phyloP scores from a whole-genome alignment of 2,113 vertebrate genomes.

The Aptenodytes patagonicus region DNA sequence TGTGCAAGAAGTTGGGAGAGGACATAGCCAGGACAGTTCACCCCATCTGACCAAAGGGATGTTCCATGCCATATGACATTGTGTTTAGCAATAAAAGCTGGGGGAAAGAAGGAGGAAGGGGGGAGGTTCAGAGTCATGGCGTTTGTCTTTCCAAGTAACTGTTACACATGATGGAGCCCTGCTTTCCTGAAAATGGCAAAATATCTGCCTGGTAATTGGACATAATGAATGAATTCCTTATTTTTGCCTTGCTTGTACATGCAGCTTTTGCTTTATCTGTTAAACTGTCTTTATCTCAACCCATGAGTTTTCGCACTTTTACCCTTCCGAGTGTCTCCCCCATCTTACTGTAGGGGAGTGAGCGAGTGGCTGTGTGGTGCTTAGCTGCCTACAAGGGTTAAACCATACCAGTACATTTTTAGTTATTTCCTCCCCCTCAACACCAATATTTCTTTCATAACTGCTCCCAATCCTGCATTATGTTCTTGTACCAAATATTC shows the following conservation, averaged over 20 bases:
- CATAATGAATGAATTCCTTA: neutral
- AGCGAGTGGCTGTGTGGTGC: neutral
- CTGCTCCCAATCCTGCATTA: neutral
- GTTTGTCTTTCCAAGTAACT: neutral
- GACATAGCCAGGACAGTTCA: neutral
- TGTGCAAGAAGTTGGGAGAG: neutral
- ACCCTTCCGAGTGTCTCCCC: neutral
- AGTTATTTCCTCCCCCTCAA: conserved; percentile 14
- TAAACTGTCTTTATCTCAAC: neutral
- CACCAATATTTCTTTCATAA: conserved; percentile 46
- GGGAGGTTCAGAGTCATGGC: neutral
- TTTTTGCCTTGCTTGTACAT: neutral
- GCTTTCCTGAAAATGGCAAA: neutral
- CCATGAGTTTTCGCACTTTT: neutral
- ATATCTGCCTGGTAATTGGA: neutral
- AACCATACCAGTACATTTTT: conserved; percentile 12
- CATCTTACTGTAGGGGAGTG: neutral
- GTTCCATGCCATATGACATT: neutral
- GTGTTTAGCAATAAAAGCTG: neutral
- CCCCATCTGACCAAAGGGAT: neutral
- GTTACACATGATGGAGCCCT: accelerated
- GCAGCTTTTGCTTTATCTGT: neutral
- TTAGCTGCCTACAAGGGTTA: neutral
- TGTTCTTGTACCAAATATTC: conserved; percentile 18
- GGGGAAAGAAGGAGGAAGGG: neutral